A percentile compares a stretch with the other conserved stretches of the same genome.
Evolutionary conservation across 2,113 vertebrate genomes (phyloP).

Genomic region (Alosa alosa): DNA sequence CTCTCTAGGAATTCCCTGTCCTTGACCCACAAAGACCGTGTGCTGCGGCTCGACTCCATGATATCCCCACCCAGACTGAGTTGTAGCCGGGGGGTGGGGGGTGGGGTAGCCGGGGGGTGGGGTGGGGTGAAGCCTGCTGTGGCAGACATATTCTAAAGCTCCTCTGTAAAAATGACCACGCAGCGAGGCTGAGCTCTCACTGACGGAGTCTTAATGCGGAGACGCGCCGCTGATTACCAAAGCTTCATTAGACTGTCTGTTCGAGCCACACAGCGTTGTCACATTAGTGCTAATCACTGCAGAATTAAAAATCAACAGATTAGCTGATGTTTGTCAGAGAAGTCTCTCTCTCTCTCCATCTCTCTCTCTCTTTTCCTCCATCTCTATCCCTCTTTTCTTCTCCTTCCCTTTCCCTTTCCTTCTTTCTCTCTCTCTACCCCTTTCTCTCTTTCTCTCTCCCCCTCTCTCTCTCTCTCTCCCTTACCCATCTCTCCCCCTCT

Average conservation of each 20-base stretch:
- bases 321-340: constrained; percentile 4
- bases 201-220: neutral
- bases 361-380: neutral
- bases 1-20: constrained; percentile 8
- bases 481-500: neutral
- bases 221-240: neutral
- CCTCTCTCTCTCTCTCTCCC: neutral
- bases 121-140: neutral
- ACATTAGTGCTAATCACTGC: neutral
- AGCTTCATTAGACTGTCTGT: neutral
- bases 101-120: neutral
- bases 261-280: neutral
- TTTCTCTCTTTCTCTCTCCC: neutral
- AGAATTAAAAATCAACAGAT: constrained; percentile 13
- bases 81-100: neutral
- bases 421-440: neutral
- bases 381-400: neutral
- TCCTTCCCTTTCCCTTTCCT: neutral
- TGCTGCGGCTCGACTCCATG: neutral
- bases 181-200: neutral
- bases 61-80: neutral
- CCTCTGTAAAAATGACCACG: neutral
- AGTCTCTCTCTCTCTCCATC: neutral
- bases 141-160: neutral
- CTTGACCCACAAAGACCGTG: neutral